Evolutionary conservation across 2,113 vertebrate genomes (phyloP), one percentile per base, ranked within the genome.

Genomic region (Rostratula benghalensis): DNA sequence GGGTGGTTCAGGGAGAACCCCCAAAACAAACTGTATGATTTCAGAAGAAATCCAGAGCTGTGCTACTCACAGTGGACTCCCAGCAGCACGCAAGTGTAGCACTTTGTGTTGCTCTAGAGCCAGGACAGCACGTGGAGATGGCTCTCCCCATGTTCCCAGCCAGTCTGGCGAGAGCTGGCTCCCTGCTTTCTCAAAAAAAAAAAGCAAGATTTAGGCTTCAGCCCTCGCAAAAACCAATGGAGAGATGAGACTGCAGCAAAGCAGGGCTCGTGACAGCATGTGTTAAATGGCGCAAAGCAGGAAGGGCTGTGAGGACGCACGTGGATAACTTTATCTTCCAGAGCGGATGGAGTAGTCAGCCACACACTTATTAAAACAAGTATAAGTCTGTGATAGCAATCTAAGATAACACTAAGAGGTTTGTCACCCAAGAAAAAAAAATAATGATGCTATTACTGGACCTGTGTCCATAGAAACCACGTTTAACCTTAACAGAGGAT

Each of bases 361-460:
- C 64, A 80, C 64, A 80, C 46, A 33, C 93, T 96, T 95, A 96
- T 63, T 90, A 94, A 93, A 96, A 83, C 60, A 94, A 86, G 71
- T 81, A 77, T 67, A 83, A 93, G 87, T 10, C 76, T 77, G 63
- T 51, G 95, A 97, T 87, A 95, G 77, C 91, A 81, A 94, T 82
- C 93, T 87, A 90, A 89, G 87, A 94, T 83, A 96, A 85, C 41
- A 33, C 59, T 71, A 86, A 83, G 64, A 92, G 92, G 79, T 92
- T 56, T 96, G 85, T 95, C 80, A 94, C 64, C 79, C 60, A 92
- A 51, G 30, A 2, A 65, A 81, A 87, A 90, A 90, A 64, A 54
- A 11, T 20, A 46, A 46, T 2, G 13, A 79, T 70, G 68, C 27
- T 83, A 9, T 25, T 92, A 75, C 76, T 78, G 88, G 76, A 63